Percentiles rank a stretch among this genome's conserved stretches.
These are phyloP conservation scores for Megastigmus dorsalis DNA, from an alignment of 2,888 invertebrate species.

Conservation along the genomic window DNA sequence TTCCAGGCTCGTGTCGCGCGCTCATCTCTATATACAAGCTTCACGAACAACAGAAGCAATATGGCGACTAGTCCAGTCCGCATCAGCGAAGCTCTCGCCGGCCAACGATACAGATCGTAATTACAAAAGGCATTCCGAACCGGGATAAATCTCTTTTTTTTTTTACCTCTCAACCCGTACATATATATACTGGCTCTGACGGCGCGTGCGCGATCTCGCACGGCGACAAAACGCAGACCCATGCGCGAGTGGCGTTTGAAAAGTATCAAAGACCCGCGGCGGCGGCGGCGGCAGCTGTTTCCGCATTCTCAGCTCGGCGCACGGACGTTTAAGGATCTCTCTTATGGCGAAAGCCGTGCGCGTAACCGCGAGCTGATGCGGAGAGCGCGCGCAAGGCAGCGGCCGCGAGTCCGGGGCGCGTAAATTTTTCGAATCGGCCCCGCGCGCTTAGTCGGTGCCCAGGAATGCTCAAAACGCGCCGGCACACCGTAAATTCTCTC, in stretches of 20 bases:
- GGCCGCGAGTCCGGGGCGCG: no score
- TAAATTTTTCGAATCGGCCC: constrained; percentile 38
- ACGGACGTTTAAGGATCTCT: constrained; percentile 35
- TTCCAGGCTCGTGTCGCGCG: neutral
- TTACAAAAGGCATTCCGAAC: constrained; percentile 47
- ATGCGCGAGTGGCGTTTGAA: constrained; percentile 28
- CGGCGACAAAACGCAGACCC: constrained; percentile 31
- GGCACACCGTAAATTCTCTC: constrained; percentile 43
- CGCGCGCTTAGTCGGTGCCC: no score
- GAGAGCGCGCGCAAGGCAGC: no score
- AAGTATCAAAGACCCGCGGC: constrained; percentile 35
- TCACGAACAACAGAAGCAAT: no score
- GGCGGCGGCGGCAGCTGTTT: constrained; percentile 13
- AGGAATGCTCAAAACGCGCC: constrained; percentile 15
- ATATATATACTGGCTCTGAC: no score
- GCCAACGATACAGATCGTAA: constrained; percentile 35
- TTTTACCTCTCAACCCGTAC: no score
- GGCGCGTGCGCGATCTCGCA: neutral
- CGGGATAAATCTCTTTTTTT: constrained; percentile 26
- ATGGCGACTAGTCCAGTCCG: no score
- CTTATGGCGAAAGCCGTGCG: constrained; percentile 38
- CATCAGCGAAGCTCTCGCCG: no score
- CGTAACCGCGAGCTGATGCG: no score
- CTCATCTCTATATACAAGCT: constrained; percentile 4
- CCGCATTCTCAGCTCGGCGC: constrained; percentile 39